Conservation (phyloP, 92 coral and sea anemone species). For the Epizoanthus illoricatus region DNA sequence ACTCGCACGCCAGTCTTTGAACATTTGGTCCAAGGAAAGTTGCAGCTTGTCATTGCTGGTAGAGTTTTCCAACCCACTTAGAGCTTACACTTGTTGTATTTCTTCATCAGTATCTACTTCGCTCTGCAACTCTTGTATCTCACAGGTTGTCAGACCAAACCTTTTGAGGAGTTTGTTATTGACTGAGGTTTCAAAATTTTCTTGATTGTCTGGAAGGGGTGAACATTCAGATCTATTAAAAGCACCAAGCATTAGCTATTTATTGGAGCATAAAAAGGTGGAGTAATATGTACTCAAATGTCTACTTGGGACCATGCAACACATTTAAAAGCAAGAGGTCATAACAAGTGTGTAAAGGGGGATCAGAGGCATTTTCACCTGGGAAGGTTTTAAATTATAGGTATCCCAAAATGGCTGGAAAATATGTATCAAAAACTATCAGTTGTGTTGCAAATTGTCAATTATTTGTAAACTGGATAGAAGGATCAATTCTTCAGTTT, state of each 20-base stretch:
- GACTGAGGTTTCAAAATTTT: background rate
- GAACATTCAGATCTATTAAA: background rate
- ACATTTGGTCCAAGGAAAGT: slow-evolving; percentile 36
- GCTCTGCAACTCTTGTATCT: slow-evolving; percentile 27
- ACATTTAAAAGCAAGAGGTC: too few species aligned
- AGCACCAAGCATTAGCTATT: too few species aligned
- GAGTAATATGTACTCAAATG: background rate
- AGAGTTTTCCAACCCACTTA: slow-evolving; percentile 22
- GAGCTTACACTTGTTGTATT: slow-evolving; percentile 22
- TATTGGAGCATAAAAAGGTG: background rate
- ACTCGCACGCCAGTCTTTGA: background rate
- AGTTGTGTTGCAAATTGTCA: too few species aligned
- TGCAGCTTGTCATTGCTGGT: slow-evolving; percentile 39
- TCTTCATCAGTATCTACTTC: slow-evolving; percentile 34
- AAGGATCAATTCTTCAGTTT: too few species aligned
- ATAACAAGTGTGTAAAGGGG: too few species aligned
- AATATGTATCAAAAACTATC: too few species aligned
- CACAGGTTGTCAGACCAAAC: slow-evolving; percentile 32
- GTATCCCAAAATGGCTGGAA: too few species aligned
- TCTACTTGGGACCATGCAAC: too few species aligned
- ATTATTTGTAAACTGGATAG: too few species aligned
- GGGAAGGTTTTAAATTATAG: too few species aligned
- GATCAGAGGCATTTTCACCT: too few species aligned
- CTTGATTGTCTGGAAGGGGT: background rate
- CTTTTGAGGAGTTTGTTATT: slow-evolving; percentile 33